phyloP scores from a whole-genome alignment of 2,888 invertebrate species.

The Coleophora deauratella region DNA sequence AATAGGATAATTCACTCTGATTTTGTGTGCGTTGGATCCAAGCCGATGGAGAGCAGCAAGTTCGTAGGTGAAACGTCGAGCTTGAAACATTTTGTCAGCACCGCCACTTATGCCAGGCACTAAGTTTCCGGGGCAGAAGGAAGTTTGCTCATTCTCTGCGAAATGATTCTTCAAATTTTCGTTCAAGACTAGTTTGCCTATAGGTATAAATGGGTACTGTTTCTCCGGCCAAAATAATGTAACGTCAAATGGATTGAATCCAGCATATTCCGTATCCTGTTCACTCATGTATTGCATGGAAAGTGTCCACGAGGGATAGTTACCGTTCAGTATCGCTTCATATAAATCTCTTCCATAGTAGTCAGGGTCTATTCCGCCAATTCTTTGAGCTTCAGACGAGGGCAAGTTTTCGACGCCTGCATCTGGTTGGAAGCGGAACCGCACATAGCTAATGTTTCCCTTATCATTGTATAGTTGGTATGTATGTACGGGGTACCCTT shows the following conservation, averaged over 20 bases:
- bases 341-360: conserved; percentile 89
- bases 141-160: conserved; percentile 90
- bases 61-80: conserved; percentile 85
- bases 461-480: conserved; percentile 87
- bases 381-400: conserved; percentile 75
- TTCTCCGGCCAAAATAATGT: conserved; percentile 86
- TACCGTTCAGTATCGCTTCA: conserved; percentile 83
- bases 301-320: conserved; percentile 83
- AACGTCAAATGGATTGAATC: conserved; percentile 91
- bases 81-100: conserved; percentile 90
- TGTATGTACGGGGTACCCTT: conserved; percentile 93
- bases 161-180: conserved; percentile 91
- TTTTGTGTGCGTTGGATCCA: conserved; percentile 89
- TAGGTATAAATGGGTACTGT: conserved; percentile 85
- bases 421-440: conserved; percentile 91
- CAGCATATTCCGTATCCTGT: conserved; percentile 81
- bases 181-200: conserved; percentile 86
- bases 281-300: conserved; percentile 87
- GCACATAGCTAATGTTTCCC: conserved; percentile 81
- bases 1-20: conserved; percentile 95
- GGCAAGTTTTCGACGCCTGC: conserved; percentile 87
- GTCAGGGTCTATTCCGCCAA: conserved; percentile 85
- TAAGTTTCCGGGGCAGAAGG: conserved; percentile 88
- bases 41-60: conserved; percentile 89
- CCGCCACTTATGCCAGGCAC: conserved; percentile 91